Evolutionary conservation across 2,113 vertebrate species (phyloP).

Genomic region (Microtus pennsylvanicus): DNA sequence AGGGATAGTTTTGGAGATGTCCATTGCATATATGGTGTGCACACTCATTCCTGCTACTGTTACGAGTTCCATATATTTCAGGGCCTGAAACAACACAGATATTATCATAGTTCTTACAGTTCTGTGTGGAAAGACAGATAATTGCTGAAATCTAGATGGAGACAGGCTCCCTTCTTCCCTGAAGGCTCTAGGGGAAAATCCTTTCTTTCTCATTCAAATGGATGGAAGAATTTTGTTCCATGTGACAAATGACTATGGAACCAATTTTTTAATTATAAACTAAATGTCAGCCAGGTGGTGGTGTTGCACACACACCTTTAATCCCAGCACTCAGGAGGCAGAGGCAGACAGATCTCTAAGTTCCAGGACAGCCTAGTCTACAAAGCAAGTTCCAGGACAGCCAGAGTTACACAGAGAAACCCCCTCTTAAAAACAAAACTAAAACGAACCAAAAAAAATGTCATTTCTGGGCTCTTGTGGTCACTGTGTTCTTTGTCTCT

Average conservation of each 20-base stretch:
- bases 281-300: neutral
- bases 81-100: neutral
- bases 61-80: neutral
- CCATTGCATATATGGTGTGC: neutral
- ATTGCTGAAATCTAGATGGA: neutral
- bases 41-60: neutral
- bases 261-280: neutral
- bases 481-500: neutral
- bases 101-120: neutral
- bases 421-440: neutral
- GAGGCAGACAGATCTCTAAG: neutral
- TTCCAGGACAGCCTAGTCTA: neutral
- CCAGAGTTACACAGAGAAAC: neutral
- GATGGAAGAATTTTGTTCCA: neutral
- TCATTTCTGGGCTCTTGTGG: neutral
- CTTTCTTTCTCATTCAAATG: neutral
- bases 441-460: neutral
- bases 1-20: neutral
- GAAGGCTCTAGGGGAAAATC: neutral
- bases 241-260: neutral
- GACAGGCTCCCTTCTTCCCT: neutral
- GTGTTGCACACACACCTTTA: neutral
- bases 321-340: neutral
- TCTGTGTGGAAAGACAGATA: neutral
- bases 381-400: neutral